These are phyloP conservation scores for Sebastes paucispinis DNA, from an alignment of 2,797 vertebrate species.

Conservation along the genomic window DNA sequence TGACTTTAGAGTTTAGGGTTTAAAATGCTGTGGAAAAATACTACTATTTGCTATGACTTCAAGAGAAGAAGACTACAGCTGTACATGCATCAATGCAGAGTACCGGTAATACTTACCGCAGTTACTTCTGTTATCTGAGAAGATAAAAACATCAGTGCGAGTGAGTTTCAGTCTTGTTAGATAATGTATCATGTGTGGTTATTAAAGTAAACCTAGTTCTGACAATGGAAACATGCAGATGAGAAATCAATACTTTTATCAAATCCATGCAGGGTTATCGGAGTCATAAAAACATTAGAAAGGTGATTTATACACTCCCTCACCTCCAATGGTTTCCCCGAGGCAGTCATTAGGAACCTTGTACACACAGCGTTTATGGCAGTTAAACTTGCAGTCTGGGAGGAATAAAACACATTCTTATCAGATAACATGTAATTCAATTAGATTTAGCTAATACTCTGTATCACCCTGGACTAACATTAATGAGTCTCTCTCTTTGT, in stretches of 20 bases:
- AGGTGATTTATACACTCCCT: slow-evolving; percentile 28
- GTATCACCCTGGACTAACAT: not conserved
- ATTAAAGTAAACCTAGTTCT: not conserved
- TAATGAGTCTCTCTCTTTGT: not conserved
- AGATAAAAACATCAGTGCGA: slow-evolving; percentile 62
- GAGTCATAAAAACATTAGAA: not conserved
- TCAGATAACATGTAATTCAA: not conserved
- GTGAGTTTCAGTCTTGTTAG: slow-evolving; percentile 45
- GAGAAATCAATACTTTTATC: not conserved
- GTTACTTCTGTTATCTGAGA: slow-evolving; percentile 78
- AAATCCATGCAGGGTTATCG: slow-evolving; percentile 36
- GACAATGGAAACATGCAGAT: slow-evolving; percentile 20
- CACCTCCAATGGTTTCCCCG: slow-evolving; percentile 89
- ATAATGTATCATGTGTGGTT: slow-evolving; percentile 5
- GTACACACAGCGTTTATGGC: slow-evolving; percentile 91
- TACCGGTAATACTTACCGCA: slow-evolving; percentile 65
- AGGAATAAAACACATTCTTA: slow-evolving; percentile 3
- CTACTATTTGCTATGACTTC: not conserved
- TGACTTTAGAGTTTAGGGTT: not conserved
- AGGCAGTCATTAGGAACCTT: slow-evolving; percentile 93
- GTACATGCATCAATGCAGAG: slow-evolving; percentile 20
- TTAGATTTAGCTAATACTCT: not conserved
- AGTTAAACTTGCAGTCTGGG: slow-evolving; percentile 94
- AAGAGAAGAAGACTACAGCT: not conserved
- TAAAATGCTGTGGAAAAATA: not conserved